Conservation (phyloP, 64 coral and sea anemone genomes). For the Dendronephthya gigantea region DNA sequence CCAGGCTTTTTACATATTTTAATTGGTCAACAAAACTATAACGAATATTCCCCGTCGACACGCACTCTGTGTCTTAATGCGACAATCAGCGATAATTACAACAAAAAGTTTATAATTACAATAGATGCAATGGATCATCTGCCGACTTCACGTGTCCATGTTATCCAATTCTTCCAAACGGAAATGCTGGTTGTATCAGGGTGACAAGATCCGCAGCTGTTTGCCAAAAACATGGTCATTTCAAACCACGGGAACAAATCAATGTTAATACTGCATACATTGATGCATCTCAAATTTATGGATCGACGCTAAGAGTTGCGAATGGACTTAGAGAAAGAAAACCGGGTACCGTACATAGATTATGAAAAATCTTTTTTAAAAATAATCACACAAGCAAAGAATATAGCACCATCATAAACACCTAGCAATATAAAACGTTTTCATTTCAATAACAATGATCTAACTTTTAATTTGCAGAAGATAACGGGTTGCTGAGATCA, state of each 20-base stretch:
- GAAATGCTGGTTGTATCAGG: neutral
- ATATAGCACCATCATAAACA: too few species aligned
- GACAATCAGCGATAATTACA: too few species aligned
- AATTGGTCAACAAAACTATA: too few species aligned
- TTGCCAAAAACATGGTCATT: neutral
- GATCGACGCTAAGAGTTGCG: neutral
- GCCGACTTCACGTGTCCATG: neutral
- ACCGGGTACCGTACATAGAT: too few species aligned
- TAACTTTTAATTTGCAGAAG: neutral
- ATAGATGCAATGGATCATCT: neutral
- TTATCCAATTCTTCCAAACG: neutral
- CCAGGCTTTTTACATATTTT: too few species aligned
- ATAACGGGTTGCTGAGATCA: neutral
- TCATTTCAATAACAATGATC: too few species aligned
- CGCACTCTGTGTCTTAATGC: too few species aligned
- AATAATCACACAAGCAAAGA: too few species aligned
- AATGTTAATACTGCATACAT: neutral
- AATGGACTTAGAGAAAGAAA: neutral
- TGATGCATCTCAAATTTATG: conserved; percentile 11
- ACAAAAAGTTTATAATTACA: too few species aligned
- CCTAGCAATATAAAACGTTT: too few species aligned
- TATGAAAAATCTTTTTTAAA: too few species aligned
- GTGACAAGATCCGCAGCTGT: neutral
- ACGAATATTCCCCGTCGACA: too few species aligned
- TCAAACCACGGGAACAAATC: conserved; percentile 4